These are phyloP conservation scores for Sebastes baramenuke DNA, from an alignment of 2,797 vertebrate genomes.

Conservation along the genomic window DNA sequence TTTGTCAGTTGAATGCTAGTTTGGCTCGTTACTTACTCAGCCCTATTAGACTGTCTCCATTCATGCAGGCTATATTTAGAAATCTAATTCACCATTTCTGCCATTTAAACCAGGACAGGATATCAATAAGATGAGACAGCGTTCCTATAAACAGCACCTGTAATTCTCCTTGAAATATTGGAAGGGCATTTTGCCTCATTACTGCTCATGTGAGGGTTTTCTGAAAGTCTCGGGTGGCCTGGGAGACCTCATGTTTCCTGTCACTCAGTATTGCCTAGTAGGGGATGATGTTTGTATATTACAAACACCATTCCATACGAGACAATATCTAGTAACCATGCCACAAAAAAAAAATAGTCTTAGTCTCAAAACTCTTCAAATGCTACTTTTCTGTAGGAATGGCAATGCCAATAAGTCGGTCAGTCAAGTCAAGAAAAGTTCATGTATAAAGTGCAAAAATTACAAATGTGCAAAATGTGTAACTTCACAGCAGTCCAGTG, in stretches of 20 bases:
- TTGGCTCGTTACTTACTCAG: constrained; percentile 21
- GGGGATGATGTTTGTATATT: neutral
- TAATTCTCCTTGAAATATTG: constrained; percentile 46
- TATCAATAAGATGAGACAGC: constrained; percentile 51
- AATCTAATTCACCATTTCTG: constrained; percentile 55
- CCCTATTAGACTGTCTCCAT: constrained; percentile 33
- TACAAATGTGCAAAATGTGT: neutral
- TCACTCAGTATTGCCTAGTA: neutral
- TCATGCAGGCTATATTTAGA: constrained; percentile 60
- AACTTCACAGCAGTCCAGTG: neutral
- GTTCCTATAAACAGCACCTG: constrained; percentile 48
- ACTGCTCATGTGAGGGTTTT: neutral
- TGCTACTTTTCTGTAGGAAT: neutral
- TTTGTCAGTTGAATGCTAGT: constrained; percentile 26
- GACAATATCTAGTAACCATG: neutral
- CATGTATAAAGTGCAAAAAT: neutral
- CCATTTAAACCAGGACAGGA: constrained; percentile 61
- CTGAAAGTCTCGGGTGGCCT: neutral
- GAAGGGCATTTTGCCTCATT: constrained; percentile 28
- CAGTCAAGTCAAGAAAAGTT: neutral
- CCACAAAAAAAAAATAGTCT: neutral
- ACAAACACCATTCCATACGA: too few relatives aligned
- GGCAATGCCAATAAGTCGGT: too few relatives aligned
- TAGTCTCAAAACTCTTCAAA: neutral
- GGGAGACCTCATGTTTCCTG: neutral